Evolutionary conservation across 2,888 invertebrate genomes (phyloP).

Genomic region (Hirtodrosophila duncani): DNA sequence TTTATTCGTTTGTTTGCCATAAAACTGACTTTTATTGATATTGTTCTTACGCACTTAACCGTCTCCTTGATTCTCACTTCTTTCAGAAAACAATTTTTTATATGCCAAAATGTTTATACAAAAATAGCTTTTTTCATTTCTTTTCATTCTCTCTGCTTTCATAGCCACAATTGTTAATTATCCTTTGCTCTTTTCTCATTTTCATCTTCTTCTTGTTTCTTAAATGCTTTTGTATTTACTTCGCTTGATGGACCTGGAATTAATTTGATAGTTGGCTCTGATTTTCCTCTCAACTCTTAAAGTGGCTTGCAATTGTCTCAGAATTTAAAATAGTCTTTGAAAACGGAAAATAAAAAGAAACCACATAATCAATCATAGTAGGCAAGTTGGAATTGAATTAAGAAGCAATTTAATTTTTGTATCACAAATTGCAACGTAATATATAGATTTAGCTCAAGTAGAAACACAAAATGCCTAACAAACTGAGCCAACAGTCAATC

Average conservation of each 20-base stretch:
- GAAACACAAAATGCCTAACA: no score
- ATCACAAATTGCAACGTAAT: no score
- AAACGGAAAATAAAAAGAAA: no score
- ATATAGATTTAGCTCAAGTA: no score
- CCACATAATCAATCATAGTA: no score
- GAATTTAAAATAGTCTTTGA: no score
- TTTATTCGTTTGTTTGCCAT: slow-evolving; percentile 8
- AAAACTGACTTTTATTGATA: slow-evolving; percentile 12
- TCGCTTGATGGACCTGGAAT: slow-evolving; percentile 8
- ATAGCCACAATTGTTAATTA: slow-evolving; percentile 23
- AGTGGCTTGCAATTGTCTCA: no score
- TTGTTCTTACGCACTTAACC: slow-evolving; percentile 5
- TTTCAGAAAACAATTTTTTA: slow-evolving; percentile 1
- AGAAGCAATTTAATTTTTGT: no score
- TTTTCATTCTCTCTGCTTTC: slow-evolving; percentile 23
- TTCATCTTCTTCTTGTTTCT: not conserved
- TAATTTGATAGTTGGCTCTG: no score
- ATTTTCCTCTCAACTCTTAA: no score
- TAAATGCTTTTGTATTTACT: slow-evolving; percentile 1
- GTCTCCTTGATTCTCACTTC: not conserved
- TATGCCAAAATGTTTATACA: not conserved
- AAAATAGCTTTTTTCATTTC: slow-evolving; percentile 6
- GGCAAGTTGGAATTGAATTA: no score
- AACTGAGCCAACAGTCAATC: no score
- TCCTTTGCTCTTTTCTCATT: not conserved